phyloP scores from a whole-genome alignment of 2,113 vertebrate genomes.

The Sylvicapra grimmia region DNA sequence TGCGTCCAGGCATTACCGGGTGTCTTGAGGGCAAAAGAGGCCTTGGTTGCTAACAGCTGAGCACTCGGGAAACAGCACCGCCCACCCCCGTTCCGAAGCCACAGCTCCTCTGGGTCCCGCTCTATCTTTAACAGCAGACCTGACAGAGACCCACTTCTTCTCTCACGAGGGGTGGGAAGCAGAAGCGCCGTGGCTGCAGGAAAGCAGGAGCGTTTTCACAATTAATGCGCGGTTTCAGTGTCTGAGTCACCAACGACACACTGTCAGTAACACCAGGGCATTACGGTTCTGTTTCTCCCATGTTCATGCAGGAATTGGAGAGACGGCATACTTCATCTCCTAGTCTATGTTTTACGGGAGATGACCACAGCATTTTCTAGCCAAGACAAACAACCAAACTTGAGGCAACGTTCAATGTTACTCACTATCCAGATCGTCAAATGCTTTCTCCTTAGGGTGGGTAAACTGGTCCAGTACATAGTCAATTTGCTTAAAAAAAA shows the following conservation, averaged over 20 bases:
- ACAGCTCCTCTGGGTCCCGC: accelerated
- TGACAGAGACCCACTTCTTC: background rate
- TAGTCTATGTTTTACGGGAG: background rate
- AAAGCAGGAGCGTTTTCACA: background rate
- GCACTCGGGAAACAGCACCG: accelerated
- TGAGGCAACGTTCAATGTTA: slow-evolving; percentile 35
- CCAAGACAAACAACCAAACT: background rate
- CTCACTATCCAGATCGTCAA: slow-evolving; percentile 94
- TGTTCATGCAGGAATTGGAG: accelerated
- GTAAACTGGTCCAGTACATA: slow-evolving; percentile 88
- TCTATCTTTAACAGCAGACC: background rate
- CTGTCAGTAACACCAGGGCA: accelerated
- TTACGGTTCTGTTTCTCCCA: background rate
- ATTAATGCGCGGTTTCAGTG: accelerated
- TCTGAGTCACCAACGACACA: accelerated
- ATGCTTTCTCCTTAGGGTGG: slow-evolving; percentile 86
- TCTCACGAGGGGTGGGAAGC: accelerated
- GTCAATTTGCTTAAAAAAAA: slow-evolving; percentile 88
- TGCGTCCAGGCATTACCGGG: background rate
- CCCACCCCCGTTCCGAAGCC: background rate
- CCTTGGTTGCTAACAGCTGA: background rate
- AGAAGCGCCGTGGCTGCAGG: accelerated
- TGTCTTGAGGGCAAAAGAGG: background rate
- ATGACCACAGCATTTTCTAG: too few species aligned
- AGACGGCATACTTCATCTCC: accelerated